Evolutionary conservation across 2,888 invertebrate species (phyloP).

Genomic region (Euzophera pinguis): DNA sequence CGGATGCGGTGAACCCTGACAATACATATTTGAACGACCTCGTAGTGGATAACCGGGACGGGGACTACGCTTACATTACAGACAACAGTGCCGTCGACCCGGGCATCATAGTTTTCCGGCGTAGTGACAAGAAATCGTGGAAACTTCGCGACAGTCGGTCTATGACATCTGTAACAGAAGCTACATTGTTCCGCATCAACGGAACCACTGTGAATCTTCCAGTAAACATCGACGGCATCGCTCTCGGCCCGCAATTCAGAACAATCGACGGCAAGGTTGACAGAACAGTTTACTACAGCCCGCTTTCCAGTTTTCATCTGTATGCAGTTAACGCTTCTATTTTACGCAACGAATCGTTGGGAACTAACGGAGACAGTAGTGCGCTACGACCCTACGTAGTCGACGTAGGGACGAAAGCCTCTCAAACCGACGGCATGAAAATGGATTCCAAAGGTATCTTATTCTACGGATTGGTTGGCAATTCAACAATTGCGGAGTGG

Average conservation of each 20-base stretch:
- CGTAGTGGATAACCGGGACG: slow-evolving; percentile 84
- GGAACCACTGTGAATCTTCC: slow-evolving; percentile 78
- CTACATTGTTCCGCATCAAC: slow-evolving; percentile 80
- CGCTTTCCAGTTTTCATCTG: slow-evolving; percentile 83
- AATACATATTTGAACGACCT: slow-evolving; percentile 85
- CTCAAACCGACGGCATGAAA: slow-evolving; percentile 87
- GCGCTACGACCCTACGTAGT: slow-evolving; percentile 70
- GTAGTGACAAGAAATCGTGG: slow-evolving; percentile 83
- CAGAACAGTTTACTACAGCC: slow-evolving; percentile 83
- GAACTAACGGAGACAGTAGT: slow-evolving; percentile 39
- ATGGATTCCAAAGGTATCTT: slow-evolving; percentile 85
- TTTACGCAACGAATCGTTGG: slow-evolving; percentile 76
- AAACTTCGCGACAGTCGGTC: slow-evolving; percentile 82
- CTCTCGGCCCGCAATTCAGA: slow-evolving; percentile 81
- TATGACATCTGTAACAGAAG: slow-evolving; percentile 81
- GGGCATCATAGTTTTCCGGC: slow-evolving; percentile 85
- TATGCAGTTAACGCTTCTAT: slow-evolving; percentile 83
- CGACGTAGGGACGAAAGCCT: slow-evolving; percentile 81
- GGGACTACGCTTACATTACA: slow-evolving; percentile 86
- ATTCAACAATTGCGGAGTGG: slow-evolving; percentile 86
- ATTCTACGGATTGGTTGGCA: slow-evolving; percentile 84
- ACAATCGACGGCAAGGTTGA: slow-evolving; percentile 53
- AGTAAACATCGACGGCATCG: slow-evolving; percentile 85
- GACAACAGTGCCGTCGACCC: slow-evolving; percentile 85
- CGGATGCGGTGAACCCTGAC: slow-evolving; percentile 77